phyloP scores from a whole-genome alignment of 2,113 vertebrate genomes.

The Ptyas mucosa region DNA sequence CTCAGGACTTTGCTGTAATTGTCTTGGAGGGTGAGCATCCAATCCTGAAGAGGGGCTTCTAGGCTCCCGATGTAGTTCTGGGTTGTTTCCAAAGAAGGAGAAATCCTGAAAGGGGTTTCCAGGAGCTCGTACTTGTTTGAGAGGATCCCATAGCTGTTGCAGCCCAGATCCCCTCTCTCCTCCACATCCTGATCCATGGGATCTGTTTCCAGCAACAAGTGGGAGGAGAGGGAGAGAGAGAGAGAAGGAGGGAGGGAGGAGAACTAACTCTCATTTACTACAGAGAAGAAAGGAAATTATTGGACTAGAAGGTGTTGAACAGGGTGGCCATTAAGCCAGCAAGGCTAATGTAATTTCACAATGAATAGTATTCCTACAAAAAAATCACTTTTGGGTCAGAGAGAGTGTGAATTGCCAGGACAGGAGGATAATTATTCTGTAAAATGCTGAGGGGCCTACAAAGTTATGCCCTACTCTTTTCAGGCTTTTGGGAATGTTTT shows the following conservation, averaged over 20 bases:
- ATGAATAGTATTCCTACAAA: not conserved
- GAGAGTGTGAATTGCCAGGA: not conserved
- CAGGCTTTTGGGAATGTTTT: not conserved
- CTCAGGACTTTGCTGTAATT: slow-evolving; percentile 96
- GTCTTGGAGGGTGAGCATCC: slow-evolving; percentile 84
- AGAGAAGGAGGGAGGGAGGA: not conserved
- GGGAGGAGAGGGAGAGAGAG: not conserved
- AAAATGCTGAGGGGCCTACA: not conserved
- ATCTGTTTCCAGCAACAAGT: slow-evolving; percentile 67
- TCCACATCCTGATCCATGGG: not conserved
- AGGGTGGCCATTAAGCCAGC: not conserved
- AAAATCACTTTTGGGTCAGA: not conserved
- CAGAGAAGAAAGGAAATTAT: not conserved
- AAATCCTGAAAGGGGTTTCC: too few species aligned
- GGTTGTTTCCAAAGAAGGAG: not conserved
- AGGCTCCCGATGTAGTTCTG: not conserved
- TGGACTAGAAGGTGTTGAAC: not conserved
- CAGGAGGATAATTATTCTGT: not conserved
- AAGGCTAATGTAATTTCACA: not conserved
- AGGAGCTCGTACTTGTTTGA: not conserved
- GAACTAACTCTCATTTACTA: not conserved
- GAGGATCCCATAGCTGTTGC: not conserved
- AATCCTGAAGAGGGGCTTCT: not conserved
- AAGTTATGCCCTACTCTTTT: not conserved
- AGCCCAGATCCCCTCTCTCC: not conserved